Evolutionary conservation across 2,888 invertebrate species (phyloP).

Genomic region (Tryphoninae sp.): DNA sequence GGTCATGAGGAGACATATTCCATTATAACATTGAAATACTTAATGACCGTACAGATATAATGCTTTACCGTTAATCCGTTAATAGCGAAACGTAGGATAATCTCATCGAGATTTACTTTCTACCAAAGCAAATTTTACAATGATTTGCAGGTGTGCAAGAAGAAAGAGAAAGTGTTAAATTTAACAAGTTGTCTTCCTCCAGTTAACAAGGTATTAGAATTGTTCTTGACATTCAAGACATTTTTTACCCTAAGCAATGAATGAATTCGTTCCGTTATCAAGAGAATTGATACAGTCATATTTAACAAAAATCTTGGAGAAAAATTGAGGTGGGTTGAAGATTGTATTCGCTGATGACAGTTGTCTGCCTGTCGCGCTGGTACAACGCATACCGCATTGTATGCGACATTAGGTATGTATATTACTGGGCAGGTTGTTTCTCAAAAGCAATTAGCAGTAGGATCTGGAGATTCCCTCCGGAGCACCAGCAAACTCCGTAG

Average conservation of each 20-base stretch:
- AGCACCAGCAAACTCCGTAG: constrained; percentile 54
- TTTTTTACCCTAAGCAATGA: too few species aligned
- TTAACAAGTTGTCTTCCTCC: too few species aligned
- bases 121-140: too few species aligned
- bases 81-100: too few species aligned
- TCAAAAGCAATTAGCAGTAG: constrained; percentile 61
- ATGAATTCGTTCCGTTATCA: neutral
- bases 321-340: too few species aligned
- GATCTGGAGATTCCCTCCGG: constrained; percentile 43
- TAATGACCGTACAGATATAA: neutral
- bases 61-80: too few species aligned
- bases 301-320: too few species aligned
- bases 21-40: neutral
- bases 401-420: constrained; percentile 37
- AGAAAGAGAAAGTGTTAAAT: too few species aligned
- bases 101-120: too few species aligned
- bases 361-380: neutral
- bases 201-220: too few species aligned
- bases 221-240: too few species aligned
- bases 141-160: too few species aligned
- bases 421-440: constrained; percentile 44
- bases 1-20: neutral
- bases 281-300: neutral
- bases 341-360: neutral
- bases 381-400: constrained; percentile 24